These are phyloP conservation scores for Rhagium mordax DNA, from an alignment of 2,888 invertebrate genomes.

Conservation along the genomic window DNA sequence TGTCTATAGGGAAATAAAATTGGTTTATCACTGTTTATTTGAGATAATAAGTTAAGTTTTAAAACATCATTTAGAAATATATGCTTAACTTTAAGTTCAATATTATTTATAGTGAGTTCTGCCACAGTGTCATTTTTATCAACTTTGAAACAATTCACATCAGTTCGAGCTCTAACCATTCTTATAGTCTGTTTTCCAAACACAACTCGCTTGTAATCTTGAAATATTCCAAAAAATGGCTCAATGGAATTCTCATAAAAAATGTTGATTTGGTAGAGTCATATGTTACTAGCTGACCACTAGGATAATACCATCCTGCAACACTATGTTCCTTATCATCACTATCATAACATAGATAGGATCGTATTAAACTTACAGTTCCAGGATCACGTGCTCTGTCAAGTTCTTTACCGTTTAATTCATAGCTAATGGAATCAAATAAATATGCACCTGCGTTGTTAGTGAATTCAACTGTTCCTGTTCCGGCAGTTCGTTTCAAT, in stretches of 20 bases:
- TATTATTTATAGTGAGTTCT: slow-evolving; percentile 24
- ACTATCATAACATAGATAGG: background rate
- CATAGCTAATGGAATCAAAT: slow-evolving; percentile 20
- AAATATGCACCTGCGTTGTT: slow-evolving; percentile 28
- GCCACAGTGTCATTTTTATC: background rate
- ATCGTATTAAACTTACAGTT: background rate
- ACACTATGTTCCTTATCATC: background rate
- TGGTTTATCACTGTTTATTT: slow-evolving; percentile 32
- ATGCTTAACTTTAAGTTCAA: slow-evolving; percentile 40
- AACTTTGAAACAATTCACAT: slow-evolving; percentile 36
- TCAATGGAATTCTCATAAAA: slow-evolving; percentile 39
- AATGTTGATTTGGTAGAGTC: slow-evolving; percentile 1
- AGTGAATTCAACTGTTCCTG: slow-evolving; percentile 3
- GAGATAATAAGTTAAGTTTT: slow-evolving; percentile 36
- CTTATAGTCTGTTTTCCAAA: slow-evolving; percentile 41
- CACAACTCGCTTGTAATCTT: slow-evolving; percentile 36
- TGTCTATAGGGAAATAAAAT: slow-evolving; percentile 40
- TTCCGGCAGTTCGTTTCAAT: slow-evolving; percentile 26
- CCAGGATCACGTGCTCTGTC: slow-evolving; percentile 24
- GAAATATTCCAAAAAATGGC: slow-evolving; percentile 40
- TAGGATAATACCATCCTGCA: slow-evolving; percentile 16
- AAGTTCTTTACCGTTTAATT: slow-evolving; percentile 33
- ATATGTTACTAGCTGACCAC: no score
- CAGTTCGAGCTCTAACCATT: slow-evolving; percentile 39
- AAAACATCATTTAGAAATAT: slow-evolving; percentile 40